Conservation (phyloP, 2,888 invertebrate genomes). For the Argyresthia goedartella region DNA sequence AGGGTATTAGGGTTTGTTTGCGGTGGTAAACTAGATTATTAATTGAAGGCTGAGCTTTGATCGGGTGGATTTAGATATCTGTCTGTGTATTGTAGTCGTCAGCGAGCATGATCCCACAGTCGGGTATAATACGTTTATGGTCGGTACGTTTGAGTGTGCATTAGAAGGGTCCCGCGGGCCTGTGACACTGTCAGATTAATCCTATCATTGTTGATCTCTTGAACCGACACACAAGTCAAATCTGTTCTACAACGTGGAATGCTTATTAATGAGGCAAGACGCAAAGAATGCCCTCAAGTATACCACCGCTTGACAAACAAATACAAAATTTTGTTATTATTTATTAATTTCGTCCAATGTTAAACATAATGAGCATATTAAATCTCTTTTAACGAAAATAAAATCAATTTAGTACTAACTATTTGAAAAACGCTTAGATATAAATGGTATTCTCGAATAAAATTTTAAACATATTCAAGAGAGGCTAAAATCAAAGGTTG, state of each 20-base stretch:
- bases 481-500: conserved; percentile 21
- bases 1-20: not conserved
- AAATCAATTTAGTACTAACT: conserved; percentile 1
- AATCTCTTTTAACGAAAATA: not conserved
- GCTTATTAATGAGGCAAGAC: not conserved
- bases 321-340: no score
- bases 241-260: not conserved
- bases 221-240: not conserved
- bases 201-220: conserved; percentile 13
- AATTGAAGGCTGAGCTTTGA: conserved; percentile 13
- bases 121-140: conserved; percentile 43
- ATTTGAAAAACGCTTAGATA: conserved; percentile 20
- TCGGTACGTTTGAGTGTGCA: conserved; percentile 50
- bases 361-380: not conserved
- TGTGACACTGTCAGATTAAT: conserved; percentile 32
- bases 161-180: conserved; percentile 25
- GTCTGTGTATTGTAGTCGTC: conserved; percentile 25
- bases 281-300: no score
- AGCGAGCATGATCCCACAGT: conserved; percentile 34
- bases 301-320: no score
- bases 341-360: no score
- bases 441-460: conserved; percentile 48
- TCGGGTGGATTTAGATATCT: conserved; percentile 25
- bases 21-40: not conserved
- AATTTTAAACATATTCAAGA: conserved; percentile 42